Base-by-base conservation (phyloP, 2,113 vertebrate species). In the Podiceps cristatus region DNA sequence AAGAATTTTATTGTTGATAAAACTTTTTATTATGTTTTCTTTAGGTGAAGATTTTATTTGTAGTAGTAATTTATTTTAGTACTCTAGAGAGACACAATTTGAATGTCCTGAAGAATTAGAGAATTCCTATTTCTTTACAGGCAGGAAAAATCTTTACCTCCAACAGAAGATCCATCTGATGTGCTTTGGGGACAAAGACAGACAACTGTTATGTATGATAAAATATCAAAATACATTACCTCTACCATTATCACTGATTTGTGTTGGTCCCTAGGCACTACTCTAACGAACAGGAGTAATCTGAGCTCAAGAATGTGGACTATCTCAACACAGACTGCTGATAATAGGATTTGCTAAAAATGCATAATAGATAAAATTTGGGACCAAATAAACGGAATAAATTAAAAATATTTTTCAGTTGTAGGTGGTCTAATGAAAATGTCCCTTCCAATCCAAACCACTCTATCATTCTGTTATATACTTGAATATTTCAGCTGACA, bases 221-320 rank as follows among this genome's bases (percentile, higher is more conserved):
- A 94, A 90, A 85, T 64, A 94, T 37, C 44, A 73, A 73, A 94
- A 77, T 28, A 74, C 28, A 56, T 55, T 77, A 53, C 66, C 60
- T 52, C 40, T 75, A 40, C 56, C 24, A 35, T 49, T 67, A 63
- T 5, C 33, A 33, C 42, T 68, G 45, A 37, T 81, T 35, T 78
- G 42, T 69, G 29, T 33, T 87, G 29, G 17, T 90, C 60, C 35
- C 85, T 84, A 40, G 59, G 45, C 52, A 50, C 29, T 50, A 35
- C 12, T 78, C 11, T n/a, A 59, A 59, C 7, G 13, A 74, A 71
- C n/a, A 60, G 3, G 7, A 92, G 40, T 62, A 84, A 44, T n/a
- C 69, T 79, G n/a, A 91, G 11, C 22, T 80, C 25, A 67, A 72
- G 42, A 71, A 72, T 9, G 3, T 18, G 25, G 44, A 76, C 82